Conservation (phyloP, 2,797 vertebrate genomes). For the Acipenser ruthenus region DNA sequence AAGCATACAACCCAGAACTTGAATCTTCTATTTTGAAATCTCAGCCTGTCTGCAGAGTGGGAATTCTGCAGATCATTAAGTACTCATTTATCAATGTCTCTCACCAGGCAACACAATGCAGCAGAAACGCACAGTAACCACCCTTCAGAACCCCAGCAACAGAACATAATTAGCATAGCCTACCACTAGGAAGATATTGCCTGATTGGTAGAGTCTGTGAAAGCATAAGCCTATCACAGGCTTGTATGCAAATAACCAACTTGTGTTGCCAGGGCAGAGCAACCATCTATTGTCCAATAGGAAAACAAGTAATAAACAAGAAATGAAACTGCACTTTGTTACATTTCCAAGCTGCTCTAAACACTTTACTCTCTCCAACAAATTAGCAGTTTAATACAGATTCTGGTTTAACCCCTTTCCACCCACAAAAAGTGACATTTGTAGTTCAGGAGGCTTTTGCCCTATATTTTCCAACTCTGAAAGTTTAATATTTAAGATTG, state of each 20-base stretch:
- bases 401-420: conserved; percentile 51
- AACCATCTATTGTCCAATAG: conserved; percentile 91
- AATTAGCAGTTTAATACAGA: conserved; percentile 66
- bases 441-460: no score
- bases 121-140: conserved; percentile 80
- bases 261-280: conserved; percentile 98
- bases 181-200: conserved; percentile 79
- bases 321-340: conserved; percentile 95
- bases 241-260: conserved; percentile 90
- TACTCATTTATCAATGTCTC: conserved; percentile 90
- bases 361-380: conserved; percentile 62
- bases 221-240: conserved; percentile 77
- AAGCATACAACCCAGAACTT: conserved; percentile 45
- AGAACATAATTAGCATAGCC: conserved; percentile 99
- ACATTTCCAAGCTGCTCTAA: conserved; percentile 74
- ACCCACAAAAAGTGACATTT: no score
- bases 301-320: conserved; percentile 99
- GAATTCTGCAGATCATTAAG: conserved; percentile 83
- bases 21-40: conserved; percentile 48
- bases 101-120: conserved; percentile 93
- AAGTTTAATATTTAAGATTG: no score
- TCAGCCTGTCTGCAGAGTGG: conserved; percentile 64
- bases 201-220: conserved; percentile 81
- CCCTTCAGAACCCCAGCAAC: conserved; percentile 94
- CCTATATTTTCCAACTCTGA: no score